Conservation (phyloP, 2,888 invertebrate genomes). For the Diarsia rubi region DNA sequence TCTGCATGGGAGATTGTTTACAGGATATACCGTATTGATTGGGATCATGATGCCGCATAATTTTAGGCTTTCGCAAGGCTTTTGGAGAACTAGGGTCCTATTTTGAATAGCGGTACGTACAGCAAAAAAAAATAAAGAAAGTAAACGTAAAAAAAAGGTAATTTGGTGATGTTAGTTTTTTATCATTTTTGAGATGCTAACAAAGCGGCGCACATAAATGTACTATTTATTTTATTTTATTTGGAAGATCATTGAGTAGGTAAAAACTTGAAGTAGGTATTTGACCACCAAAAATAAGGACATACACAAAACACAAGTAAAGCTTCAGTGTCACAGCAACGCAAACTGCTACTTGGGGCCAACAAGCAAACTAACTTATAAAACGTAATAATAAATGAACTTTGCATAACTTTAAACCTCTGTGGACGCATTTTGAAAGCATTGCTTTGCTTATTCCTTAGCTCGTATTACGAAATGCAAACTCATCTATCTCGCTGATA, state of each 20-base stretch:
- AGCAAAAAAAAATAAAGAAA: not conserved
- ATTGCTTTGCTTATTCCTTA: constrained; percentile 11
- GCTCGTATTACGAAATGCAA: constrained; percentile 45
- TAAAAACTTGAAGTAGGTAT: not conserved
- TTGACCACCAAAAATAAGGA: not conserved
- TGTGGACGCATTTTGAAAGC: constrained; percentile 34
- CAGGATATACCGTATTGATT: constrained; percentile 26
- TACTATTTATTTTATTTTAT: not conserved
- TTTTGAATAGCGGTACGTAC: not conserved
- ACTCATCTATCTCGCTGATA: constrained; percentile 63
- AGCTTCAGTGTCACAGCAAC: constrained; percentile 10
- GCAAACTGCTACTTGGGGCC: constrained; percentile 30
- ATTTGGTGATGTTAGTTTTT: not conserved
- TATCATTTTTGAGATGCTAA: not conserved
- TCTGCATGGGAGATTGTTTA: constrained; percentile 56
- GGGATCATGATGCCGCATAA: not conserved
- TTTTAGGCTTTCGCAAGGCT: not conserved
- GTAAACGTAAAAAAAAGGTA: not conserved
- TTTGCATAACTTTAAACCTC: constrained; percentile 36
- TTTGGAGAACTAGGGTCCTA: not conserved
- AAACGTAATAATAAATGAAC: constrained; percentile 50
- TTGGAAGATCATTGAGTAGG: not conserved
- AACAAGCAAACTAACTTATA: constrained; percentile 22
- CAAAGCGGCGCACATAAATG: not conserved
- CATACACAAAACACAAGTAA: constrained; percentile 15